Base-by-base conservation (phyloP, 2,113 vertebrate genomes). In the Peucedramus taeniatus region DNA sequence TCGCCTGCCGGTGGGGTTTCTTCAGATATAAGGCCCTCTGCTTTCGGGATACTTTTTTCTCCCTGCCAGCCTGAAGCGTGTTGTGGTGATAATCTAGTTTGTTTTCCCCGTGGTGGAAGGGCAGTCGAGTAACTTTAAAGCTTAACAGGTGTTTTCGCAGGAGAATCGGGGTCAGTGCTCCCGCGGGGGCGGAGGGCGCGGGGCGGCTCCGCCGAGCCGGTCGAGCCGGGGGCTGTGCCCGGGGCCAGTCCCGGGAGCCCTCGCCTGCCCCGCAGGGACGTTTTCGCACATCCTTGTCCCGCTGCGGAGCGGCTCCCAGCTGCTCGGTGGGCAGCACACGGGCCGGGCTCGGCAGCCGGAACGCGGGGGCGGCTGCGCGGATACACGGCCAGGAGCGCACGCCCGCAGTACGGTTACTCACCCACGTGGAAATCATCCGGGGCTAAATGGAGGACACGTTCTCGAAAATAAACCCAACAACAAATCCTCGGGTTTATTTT, bases 121-220 rank as follows among this genome's bases (percentile, higher is more conserved):
- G 70, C 81, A 21, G 39, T 30, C 12, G 37, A 56, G 45, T 72
- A 88, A 83, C 87, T 83, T 75, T 70, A 74, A 83, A 87, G 93
- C 47, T 39, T 96, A 97, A 98, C 98, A 98, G 98, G 98, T 98
- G 98, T 97, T 96, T 96, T 79, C 39, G 42, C 78, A 56, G 53
- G 47, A 84, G 78, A 60, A 61, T 5, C 2, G 30, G 50, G 40
- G 57, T 37, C 74, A 71, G 74, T 0, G 24, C 56, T 82, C 37
- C 75, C n/a, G 56, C 40, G 56, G 78, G 60, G 82, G 78, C 11
- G 76, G 84, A 89, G 76, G 68, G 71, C 16, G 12, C 47, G 33
- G 66, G 47, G 63, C 33, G 28, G 72, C 72, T 65, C 54, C 14
- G 18, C 40, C 7, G 42, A 86, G 60, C 50, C 44, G n/a, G 87